phyloP scores from a whole-genome alignment of 37 sponge, comb jelly and placozoan species.

The Dysidea cf. avara region DNA sequence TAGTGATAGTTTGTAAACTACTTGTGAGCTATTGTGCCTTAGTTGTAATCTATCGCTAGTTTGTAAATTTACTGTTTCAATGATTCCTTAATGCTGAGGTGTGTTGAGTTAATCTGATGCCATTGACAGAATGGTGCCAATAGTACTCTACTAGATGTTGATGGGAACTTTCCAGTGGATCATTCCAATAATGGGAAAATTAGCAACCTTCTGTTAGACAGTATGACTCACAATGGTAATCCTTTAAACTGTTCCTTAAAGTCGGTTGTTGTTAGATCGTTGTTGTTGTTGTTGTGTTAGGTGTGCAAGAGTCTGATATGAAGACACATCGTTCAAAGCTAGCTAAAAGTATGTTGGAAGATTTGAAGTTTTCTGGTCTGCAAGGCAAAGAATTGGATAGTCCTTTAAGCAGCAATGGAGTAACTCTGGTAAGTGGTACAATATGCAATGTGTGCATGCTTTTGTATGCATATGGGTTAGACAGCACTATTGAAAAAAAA shows the following conservation, averaged over 20 bases:
- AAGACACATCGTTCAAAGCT: conserved; percentile 28
- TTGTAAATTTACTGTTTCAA: not conserved
- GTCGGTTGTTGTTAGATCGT: too few species aligned
- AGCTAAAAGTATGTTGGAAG: conserved; percentile 58
- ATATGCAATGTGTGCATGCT: not conserved
- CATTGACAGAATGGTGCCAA: not conserved
- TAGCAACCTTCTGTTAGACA: conserved; percentile 10
- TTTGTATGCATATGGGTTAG: too few species aligned
- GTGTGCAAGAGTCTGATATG: conserved; percentile 41
- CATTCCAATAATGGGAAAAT: conserved; percentile 21
- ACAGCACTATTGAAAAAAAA: too few species aligned
- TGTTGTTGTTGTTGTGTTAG: conserved; percentile 19
- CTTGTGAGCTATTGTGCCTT: not conserved
- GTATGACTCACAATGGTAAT: conserved; percentile 55
- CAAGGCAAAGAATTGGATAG: conserved; percentile 29
- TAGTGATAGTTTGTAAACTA: not conserved
- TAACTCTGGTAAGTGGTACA: conserved; percentile 65
- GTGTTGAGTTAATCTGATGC: conserved; percentile 33
- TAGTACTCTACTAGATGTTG: conserved; percentile 58
- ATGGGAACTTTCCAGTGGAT: conserved; percentile 81
- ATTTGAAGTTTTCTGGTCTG: conserved; percentile 19
- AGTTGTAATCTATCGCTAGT: not conserved
- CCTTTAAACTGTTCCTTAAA: not conserved
- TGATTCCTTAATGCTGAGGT: too few species aligned
- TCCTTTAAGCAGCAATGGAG: conserved; percentile 43